Conservation (phyloP, 2,113 vertebrate species). For the Trematomus loennbergii region DNA sequence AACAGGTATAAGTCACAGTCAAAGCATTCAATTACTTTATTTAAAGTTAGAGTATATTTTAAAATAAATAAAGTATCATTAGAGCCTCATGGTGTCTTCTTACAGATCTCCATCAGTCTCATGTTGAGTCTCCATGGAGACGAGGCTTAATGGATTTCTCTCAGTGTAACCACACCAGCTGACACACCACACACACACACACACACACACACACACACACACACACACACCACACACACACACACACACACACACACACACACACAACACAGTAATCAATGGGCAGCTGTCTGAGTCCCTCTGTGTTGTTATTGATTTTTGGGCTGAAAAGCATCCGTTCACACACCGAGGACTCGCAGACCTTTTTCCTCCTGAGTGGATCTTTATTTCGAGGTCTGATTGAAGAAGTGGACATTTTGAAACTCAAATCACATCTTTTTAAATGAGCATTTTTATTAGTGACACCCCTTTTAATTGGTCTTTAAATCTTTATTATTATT, state of each 20-base stretch:
- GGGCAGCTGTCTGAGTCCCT: slow-evolving; percentile 12
- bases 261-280: no score
- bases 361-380: neutral
- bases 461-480: no score
- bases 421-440: no score
- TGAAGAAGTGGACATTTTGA: no score
- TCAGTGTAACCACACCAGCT: slow-evolving; percentile 6
- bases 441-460: no score
- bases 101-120: neutral
- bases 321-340: neutral
- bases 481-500: no score
- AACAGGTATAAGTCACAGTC: no score
- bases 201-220: slow-evolving; percentile 1
- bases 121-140: neutral
- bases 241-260: no score
- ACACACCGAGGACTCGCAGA: neutral
- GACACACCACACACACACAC: slow-evolving; percentile 10
- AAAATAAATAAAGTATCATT: no score
- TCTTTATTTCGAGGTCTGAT: no score
- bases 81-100: neutral
- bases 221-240: neutral
- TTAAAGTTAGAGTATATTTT: no score
- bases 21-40: no score
- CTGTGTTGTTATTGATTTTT: neutral
- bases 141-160: slow-evolving; percentile 6